Conservation (phyloP, 1,140 invertebrate species). For the Drosophila tsacasi region DNA sequence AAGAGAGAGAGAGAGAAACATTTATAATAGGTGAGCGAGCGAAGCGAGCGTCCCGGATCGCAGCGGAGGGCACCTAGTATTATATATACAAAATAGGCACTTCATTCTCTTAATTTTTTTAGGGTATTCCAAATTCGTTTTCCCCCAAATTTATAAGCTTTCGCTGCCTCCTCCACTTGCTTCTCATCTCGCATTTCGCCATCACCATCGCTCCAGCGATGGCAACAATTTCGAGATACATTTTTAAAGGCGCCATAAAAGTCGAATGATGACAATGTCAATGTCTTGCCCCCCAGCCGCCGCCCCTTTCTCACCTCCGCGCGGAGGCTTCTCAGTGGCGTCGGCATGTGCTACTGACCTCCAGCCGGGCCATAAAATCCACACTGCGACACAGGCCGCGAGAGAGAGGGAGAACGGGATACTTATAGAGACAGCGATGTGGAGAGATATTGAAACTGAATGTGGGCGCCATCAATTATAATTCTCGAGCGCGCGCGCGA, state of each 20-base stretch:
- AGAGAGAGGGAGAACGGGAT: background rate
- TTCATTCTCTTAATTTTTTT: background rate
- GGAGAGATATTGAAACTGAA: conserved; percentile 38
- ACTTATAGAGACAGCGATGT: conserved; percentile 16
- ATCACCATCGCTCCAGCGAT: conserved; percentile 42
- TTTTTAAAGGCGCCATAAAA: conserved; percentile 83
- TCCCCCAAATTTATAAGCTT: background rate
- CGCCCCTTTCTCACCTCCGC: conserved; percentile 16
- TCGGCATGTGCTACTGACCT: conserved; percentile 76
- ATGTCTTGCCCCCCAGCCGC: conserved; percentile 53
- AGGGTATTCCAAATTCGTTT: conserved; percentile 10
- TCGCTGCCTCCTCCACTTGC: conserved; percentile 24
- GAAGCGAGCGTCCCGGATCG: no score
- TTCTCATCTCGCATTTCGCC: conserved; percentile 47
- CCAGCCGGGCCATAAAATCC: conserved; percentile 66
- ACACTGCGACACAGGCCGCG: conserved; percentile 9
- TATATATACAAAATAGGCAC: no score
- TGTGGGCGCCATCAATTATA: conserved; percentile 75
- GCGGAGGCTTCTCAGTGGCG: conserved; percentile 6
- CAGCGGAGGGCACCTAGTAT: no score
- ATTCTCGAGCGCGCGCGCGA: conserved; percentile 49
- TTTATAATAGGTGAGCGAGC: no score
- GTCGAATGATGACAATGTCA: conserved; percentile 83
- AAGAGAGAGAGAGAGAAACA: no score
- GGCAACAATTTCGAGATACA: conserved; percentile 67